These are phyloP conservation scores for Blastomussa wellsi DNA, from an alignment of 92 coral and sea anemone species.

Conservation along the genomic window DNA sequence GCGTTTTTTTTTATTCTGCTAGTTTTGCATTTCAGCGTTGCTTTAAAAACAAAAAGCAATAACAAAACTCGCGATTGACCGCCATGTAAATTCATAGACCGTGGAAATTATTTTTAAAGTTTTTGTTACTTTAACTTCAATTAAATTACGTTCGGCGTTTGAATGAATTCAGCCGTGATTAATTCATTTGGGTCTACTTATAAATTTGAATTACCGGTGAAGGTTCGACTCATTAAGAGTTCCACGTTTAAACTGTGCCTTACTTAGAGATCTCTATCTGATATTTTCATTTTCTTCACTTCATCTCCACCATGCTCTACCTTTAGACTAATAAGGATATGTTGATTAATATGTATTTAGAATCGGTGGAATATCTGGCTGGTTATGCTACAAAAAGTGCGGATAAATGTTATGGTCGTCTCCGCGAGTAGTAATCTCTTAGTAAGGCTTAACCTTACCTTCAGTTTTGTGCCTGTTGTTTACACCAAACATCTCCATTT, in stretches of 20 bases:
- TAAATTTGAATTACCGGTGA: neutral
- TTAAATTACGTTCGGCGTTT: neutral
- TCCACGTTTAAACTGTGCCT: neutral
- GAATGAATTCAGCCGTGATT: neutral
- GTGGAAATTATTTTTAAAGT: neutral
- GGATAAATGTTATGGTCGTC: neutral
- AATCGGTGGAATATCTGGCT: neutral
- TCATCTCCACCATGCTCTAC: neutral
- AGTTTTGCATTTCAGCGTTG: neutral
- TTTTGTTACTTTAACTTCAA: neutral
- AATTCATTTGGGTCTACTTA: slow-evolving; percentile 9
- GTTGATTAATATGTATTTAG: neutral
- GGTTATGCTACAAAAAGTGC: neutral
- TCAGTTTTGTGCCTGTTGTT: neutral
- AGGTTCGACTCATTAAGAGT: neutral
- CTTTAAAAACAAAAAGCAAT: neutral
- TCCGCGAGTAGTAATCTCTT: neutral
- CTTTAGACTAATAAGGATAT: neutral
- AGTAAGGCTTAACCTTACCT: neutral
- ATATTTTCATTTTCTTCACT: neutral
- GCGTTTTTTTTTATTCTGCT: neutral
- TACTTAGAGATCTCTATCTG: neutral
- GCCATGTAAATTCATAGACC: neutral
- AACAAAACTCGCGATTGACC: neutral
- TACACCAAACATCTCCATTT: no score